These are phyloP conservation scores for Peromyscus aztecus DNA, from an alignment of 2,797 vertebrate genomes.

Conservation along the genomic window DNA sequence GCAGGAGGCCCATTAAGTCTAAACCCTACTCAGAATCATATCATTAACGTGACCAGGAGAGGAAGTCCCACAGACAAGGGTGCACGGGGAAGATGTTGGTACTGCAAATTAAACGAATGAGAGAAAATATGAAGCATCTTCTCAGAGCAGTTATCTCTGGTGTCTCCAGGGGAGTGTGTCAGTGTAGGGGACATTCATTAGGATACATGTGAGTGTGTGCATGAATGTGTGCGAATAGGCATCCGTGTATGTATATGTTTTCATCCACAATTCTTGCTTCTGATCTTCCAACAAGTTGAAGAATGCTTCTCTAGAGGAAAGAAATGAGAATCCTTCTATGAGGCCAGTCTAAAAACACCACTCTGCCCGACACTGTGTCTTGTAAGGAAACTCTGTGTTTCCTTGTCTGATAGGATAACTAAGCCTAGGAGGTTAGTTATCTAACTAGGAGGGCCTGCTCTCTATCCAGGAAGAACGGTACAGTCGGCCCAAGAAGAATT, in stretches of 20 bases:
- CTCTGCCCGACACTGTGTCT: background rate
- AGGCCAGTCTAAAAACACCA: background rate
- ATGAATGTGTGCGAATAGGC: background rate
- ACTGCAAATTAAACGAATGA: background rate
- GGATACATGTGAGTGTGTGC: rapidly evolving
- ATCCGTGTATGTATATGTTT: background rate
- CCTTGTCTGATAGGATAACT: background rate
- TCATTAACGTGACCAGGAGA: slow-evolving; percentile 37
- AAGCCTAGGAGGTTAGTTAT: background rate
- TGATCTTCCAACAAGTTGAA: background rate
- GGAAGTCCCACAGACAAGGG: background rate
- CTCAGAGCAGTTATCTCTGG: background rate
- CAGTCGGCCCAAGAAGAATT: background rate
- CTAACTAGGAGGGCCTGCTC: too few relatives aligned
- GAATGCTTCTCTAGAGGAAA: background rate
- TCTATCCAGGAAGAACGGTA: background rate
- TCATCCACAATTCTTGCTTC: too few relatives aligned
- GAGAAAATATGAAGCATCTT: background rate
- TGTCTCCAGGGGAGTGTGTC: background rate
- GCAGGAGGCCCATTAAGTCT: background rate
- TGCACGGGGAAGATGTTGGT: background rate
- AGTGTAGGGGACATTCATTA: background rate
- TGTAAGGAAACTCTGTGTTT: background rate
- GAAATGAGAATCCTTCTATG: background rate
- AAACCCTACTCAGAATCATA: background rate